Evolutionary conservation across 2,797 vertebrate genomes (phyloP).

Genomic region (Astyanax mexicanus): DNA sequence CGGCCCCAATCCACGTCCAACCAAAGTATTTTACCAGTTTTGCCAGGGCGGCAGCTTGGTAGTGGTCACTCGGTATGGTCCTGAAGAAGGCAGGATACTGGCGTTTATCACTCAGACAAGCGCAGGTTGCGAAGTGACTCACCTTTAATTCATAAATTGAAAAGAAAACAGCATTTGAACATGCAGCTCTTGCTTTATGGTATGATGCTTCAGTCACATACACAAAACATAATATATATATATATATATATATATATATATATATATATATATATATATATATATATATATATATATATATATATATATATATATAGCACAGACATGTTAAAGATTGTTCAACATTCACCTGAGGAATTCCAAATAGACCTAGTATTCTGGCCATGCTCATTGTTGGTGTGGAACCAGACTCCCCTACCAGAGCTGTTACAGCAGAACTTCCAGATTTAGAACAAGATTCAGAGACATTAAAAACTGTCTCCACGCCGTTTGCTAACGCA

Average conservation of each 20-base stretch:
- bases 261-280: too few species aligned
- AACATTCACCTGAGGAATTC: not conserved
- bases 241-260: too few species aligned
- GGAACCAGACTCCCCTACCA: not conserved
- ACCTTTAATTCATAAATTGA: not conserved
- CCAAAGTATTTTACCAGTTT: not conserved
- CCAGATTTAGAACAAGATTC: not conserved
- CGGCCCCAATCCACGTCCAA: slow-evolving; percentile 20
- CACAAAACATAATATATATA: not conserved
- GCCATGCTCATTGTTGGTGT: slow-evolving; percentile 10
- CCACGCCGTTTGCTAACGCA: not conserved
- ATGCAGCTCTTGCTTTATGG: not conserved
- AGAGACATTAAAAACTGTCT: not conserved
- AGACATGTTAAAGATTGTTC: too few species aligned
- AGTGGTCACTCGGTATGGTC: slow-evolving; percentile 5
- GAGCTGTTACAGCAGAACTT: not conserved
- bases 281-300: too few species aligned
- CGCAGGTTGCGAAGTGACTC: not conserved
- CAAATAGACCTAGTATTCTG: not conserved
- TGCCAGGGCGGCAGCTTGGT: not conserved
- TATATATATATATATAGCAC: too few species aligned
- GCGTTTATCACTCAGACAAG: not conserved
- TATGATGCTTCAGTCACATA: not conserved
- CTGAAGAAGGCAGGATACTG: not conserved
- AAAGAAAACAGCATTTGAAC: not conserved